Conservation (phyloP, 2,797 vertebrate genomes). For the Leuciscus waleckii region DNA sequence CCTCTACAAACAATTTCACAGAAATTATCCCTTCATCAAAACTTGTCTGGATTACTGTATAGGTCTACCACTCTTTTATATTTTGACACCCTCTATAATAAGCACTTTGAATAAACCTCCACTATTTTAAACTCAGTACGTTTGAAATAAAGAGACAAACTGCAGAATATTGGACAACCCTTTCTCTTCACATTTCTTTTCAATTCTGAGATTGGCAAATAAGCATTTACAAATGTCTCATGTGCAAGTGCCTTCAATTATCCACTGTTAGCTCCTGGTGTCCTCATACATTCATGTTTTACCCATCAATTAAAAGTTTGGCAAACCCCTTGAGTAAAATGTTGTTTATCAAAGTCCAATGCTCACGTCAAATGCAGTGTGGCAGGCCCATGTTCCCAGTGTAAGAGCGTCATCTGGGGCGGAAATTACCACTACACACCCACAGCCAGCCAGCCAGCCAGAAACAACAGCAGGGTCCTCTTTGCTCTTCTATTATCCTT, state of each 20-base stretch:
- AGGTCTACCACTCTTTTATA: conserved; percentile 22
- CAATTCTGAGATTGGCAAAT: conserved; percentile 8
- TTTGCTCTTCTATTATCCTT: conserved; percentile 73
- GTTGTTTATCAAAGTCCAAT: conserved; percentile 4
- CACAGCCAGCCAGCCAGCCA: not conserved
- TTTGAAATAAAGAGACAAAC: conserved; percentile 21
- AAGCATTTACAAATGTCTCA: conserved; percentile 31
- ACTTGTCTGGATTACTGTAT: conserved; percentile 13
- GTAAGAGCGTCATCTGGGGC: conserved; percentile 21
- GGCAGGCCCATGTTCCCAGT: conserved; percentile 29
- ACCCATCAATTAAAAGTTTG: conserved; percentile 11
- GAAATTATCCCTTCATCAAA: conserved; percentile 80
- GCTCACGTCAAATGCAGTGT: conserved; percentile 15
- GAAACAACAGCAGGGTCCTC: conserved; percentile 21
- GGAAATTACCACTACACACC: not conserved
- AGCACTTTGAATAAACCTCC: conserved; percentile 21
- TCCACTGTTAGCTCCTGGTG: not conserved
- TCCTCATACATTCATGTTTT: not conserved
- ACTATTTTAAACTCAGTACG: conserved; percentile 36
- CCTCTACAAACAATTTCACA: conserved; percentile 89
- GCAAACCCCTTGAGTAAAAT: not conserved
- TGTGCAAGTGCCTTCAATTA: conserved; percentile 3
- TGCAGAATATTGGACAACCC: conserved; percentile 15
- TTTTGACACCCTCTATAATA: conserved; percentile 41
- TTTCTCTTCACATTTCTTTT: not conserved